A percentile compares a stretch with the other conserved stretches of the same genome.
phyloP scores from a whole-genome alignment of 2,113 vertebrate species.

The Salvelinus sp. region DNA sequence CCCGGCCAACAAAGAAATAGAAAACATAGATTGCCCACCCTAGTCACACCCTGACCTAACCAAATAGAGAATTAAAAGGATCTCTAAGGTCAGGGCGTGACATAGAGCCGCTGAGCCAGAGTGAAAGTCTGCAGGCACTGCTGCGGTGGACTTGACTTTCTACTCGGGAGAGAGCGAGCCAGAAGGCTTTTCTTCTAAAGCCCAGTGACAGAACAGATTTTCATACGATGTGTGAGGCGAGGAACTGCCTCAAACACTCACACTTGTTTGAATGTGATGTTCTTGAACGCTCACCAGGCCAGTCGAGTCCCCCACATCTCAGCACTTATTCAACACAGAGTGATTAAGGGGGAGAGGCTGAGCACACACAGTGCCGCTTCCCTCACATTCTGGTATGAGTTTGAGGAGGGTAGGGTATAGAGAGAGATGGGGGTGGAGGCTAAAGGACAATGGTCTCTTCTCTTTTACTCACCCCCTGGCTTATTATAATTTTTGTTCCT shows the following conservation, averaged over 20 bases:
- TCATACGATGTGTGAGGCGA: slow-evolving; percentile 31
- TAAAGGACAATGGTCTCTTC: slow-evolving; percentile 25
- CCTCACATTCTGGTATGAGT: slow-evolving; percentile 13
- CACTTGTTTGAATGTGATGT: slow-evolving; percentile 25
- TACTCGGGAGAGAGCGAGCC: neutral
- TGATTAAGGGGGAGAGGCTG: slow-evolving; percentile 15
- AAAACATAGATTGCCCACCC: too few species aligned
- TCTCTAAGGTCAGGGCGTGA: too few species aligned
- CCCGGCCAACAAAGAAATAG: too few species aligned
- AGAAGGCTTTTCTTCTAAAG: slow-evolving; percentile 10
- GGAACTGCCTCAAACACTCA: slow-evolving; percentile 7
- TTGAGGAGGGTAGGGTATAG: slow-evolving; percentile 19
- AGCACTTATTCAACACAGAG: slow-evolving; percentile 9
- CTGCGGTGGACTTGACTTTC: slow-evolving; percentile 14
- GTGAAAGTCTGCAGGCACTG: neutral
- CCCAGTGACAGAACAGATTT: slow-evolving; percentile 21
- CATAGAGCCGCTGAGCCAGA: slow-evolving; percentile 2
- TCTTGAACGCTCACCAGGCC: slow-evolving; percentile 25
- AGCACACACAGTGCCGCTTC: slow-evolving; percentile 5
- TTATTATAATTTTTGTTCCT: neutral
- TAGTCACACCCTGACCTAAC: too few species aligned
- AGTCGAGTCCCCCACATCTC: slow-evolving; percentile 11
- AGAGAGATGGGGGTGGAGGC: neutral
- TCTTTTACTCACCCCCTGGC: slow-evolving; percentile 16
- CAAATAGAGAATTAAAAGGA: too few species aligned